These are phyloP conservation scores for Epinotia demarniana DNA, from an alignment of 2,888 invertebrate genomes.

Conservation along the genomic window DNA sequence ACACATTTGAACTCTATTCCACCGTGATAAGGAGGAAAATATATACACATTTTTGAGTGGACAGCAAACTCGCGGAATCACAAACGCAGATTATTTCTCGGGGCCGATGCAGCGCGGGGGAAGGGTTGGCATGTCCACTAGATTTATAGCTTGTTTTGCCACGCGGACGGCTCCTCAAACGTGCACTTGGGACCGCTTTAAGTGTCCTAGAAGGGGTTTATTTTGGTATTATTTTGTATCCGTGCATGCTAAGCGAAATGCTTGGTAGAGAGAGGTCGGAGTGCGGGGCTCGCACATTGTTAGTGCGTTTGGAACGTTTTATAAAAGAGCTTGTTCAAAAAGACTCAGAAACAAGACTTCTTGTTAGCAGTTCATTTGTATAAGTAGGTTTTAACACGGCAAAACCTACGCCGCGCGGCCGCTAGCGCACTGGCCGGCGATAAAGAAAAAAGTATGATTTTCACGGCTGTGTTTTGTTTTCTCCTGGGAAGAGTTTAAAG, in stretches of 20 bases:
- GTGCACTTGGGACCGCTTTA: slow-evolving; percentile 40
- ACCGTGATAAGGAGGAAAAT: not conserved
- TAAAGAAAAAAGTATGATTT: no score
- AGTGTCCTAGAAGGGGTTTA: slow-evolving; percentile 21
- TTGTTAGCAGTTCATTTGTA: no score
- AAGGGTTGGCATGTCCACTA: slow-evolving; percentile 42
- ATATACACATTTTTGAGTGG: not conserved
- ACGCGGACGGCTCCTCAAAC: slow-evolving; percentile 43
- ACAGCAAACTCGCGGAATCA: slow-evolving; percentile 22
- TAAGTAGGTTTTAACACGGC: no score
- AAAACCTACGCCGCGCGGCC: no score
- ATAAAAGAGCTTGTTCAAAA: no score
- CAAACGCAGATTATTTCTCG: slow-evolving; percentile 32
- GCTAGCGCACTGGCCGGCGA: no score
- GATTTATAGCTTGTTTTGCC: slow-evolving; percentile 44
- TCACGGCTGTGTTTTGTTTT: no score
- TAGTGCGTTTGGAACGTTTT: no score
- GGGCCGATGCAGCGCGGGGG: slow-evolving; percentile 32
- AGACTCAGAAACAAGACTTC: no score
- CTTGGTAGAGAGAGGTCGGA: no score
- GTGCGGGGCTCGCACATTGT: no score
- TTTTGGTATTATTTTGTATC: slow-evolving; percentile 21
- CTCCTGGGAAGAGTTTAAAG: no score
- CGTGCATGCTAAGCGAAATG: not conserved
- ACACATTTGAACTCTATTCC: not conserved